Conservation (phyloP, 2,888 invertebrate genomes). For the Clistopyga incitator region DNA sequence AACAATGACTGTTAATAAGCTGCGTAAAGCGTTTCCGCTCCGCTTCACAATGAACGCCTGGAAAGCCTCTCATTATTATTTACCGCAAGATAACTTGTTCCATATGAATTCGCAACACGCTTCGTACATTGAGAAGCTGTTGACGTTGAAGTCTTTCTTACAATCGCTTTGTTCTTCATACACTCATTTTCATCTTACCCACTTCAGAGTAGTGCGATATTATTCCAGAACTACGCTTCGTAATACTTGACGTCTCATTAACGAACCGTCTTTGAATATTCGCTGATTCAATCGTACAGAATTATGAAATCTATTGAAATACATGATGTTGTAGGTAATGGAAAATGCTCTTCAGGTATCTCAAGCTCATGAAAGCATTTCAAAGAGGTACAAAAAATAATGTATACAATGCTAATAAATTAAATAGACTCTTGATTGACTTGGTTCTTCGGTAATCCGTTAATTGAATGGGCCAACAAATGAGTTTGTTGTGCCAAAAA, state of each 20-base stretch:
- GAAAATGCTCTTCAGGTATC: too few relatives aligned
- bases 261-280: not conserved
- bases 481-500: too few relatives aligned
- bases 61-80: conserved; percentile 59
- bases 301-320: not conserved
- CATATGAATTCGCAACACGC: conserved; percentile 36
- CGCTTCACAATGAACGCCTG: conserved; percentile 47
- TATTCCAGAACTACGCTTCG: not conserved
- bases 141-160: conserved; percentile 33
- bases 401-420: not conserved
- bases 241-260: not conserved
- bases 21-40: conserved; percentile 35
- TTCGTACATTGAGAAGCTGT: conserved; percentile 30
- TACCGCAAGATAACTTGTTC: conserved; percentile 13
- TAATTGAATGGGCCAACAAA: too few relatives aligned
- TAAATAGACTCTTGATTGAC: too few relatives aligned
- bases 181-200: not conserved
- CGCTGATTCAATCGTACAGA: not conserved
- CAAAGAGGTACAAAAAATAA: not conserved
- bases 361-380: not conserved
- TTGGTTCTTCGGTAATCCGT: too few relatives aligned
- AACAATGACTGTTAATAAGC: conserved; percentile 63
- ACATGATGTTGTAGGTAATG: too few relatives aligned
- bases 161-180: conserved; percentile 8
- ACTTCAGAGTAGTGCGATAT: not conserved